Evolutionary conservation across 2,113 vertebrate genomes (phyloP).

Genomic region (Sander vitreus): DNA sequence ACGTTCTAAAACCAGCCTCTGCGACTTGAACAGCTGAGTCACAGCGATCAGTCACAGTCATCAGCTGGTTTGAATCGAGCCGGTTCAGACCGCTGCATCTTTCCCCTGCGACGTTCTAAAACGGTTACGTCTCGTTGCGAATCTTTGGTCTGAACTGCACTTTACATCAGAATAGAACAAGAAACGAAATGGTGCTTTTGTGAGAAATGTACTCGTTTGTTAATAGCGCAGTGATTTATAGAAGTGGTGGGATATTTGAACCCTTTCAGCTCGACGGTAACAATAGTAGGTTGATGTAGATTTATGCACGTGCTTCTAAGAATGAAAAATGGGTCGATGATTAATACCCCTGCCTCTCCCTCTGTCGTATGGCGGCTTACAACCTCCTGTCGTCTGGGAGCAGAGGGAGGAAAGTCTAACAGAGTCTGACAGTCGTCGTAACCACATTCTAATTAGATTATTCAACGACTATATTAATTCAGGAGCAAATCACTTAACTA

Average conservation of each 20-base stretch:
- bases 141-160: too few species aligned
- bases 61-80: too few species aligned
- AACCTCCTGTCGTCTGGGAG: conserved; percentile 42
- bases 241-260: neutral
- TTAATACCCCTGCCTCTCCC: conserved; percentile 36
- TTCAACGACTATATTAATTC: conserved; percentile 70
- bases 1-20: too few species aligned
- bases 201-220: conserved; percentile 5
- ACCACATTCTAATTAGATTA: conserved; percentile 67
- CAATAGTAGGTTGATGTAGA: conserved; percentile 30
- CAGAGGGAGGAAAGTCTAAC: conserved; percentile 46
- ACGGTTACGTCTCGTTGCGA: too few species aligned
- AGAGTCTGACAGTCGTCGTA: conserved; percentile 64
- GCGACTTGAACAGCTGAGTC: too few species aligned
- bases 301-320: neutral
- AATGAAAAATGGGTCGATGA: conserved; percentile 23
- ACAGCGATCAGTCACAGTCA: too few species aligned
- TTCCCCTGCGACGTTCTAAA: too few species aligned
- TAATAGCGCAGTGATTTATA: conserved; percentile 12
- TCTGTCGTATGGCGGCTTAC: conserved; percentile 20
- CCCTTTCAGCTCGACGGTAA: conserved; percentile 12
- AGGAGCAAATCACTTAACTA: conserved; percentile 69
- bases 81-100: too few species aligned
- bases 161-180: neutral
- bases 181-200: neutral